Conservation (phyloP, 2,888 invertebrate species). For the Chironomus riparius region DNA sequence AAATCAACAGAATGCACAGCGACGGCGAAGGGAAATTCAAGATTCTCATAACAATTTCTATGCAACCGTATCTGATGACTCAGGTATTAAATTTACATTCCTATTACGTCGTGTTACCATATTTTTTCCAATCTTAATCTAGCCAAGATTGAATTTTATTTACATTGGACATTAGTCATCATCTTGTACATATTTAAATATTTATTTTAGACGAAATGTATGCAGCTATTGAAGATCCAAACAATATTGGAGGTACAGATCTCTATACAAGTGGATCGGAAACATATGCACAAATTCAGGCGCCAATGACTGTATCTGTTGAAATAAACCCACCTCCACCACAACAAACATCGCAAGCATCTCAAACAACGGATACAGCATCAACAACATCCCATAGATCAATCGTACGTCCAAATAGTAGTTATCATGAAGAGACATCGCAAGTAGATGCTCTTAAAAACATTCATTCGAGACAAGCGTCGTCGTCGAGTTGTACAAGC, state of each 20-base stretch:
- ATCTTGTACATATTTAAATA: too few species aligned
- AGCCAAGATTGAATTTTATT: too few species aligned
- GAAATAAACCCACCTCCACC: constrained; percentile 45
- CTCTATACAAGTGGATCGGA: constrained; percentile 71
- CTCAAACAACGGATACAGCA: constrained; percentile 32
- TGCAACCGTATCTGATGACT: constrained; percentile 86
- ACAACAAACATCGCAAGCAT: constrained; percentile 5
- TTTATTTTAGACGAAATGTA: constrained; percentile 68
- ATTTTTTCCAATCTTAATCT: neutral
- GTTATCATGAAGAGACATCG: constrained; percentile 15
- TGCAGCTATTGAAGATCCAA: constrained; percentile 78
- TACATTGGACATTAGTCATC: too few species aligned
- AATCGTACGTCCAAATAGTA: neutral
- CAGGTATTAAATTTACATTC: constrained; percentile 47
- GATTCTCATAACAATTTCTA: constrained; percentile 56
- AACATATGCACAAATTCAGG: constrained; percentile 70
- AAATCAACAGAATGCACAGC: constrained; percentile 40
- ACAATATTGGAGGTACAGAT: constrained; percentile 43
- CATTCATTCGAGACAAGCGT: constrained; percentile 43
- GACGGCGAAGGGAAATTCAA: constrained; percentile 39
- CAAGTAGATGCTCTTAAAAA: constrained; percentile 28
- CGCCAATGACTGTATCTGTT: constrained; percentile 39
- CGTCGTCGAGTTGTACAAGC: constrained; percentile 62
- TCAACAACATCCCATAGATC: neutral
- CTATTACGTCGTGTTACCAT: too few species aligned